These are phyloP conservation scores for Dicroscelio sp. DNA, from an alignment of 2,888 invertebrate species.

Conservation along the genomic window DNA sequence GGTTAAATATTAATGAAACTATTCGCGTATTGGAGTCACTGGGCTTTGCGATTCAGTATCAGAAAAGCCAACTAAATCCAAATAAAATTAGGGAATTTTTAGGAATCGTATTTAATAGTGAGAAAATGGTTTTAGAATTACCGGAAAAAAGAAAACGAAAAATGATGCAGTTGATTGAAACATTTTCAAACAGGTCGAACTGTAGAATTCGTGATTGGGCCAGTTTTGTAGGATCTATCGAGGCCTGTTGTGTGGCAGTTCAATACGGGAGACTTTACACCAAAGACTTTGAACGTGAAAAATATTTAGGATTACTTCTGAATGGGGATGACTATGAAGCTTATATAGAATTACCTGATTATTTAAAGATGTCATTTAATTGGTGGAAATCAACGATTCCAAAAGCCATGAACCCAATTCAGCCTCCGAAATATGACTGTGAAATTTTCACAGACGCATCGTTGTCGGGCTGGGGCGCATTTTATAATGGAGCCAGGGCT, in stretches of 20 bases:
- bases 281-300: slow-evolving; percentile 25
- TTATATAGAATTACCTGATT: not conserved
- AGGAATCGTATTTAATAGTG: not conserved
- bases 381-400: slow-evolving; percentile 4
- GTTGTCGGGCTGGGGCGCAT: slow-evolving; percentile 8
- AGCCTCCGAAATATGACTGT: slow-evolving; percentile 10
- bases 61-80: not conserved
- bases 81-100: not conserved
- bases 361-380: not conserved
- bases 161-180: not conserved
- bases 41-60: not conserved
- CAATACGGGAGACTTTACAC: not conserved
- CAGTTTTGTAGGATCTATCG: slow-evolving; percentile 11
- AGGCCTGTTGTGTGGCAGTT: not conserved
- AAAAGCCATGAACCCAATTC: slow-evolving; percentile 7
- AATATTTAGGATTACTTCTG: not conserved
- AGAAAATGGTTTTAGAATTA: not conserved
- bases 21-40: no score
- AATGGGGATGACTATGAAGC: slow-evolving; percentile 22
- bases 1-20: no score
- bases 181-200: not conserved
- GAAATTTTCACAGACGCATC: slow-evolving; percentile 49
- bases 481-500: not conserved
- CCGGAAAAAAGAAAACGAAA: not conserved
- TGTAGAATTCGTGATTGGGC: slow-evolving; percentile 16